Evolutionary conservation across 2,888 invertebrate species (phyloP).

Genomic region (Zygogramma bicolorata): DNA sequence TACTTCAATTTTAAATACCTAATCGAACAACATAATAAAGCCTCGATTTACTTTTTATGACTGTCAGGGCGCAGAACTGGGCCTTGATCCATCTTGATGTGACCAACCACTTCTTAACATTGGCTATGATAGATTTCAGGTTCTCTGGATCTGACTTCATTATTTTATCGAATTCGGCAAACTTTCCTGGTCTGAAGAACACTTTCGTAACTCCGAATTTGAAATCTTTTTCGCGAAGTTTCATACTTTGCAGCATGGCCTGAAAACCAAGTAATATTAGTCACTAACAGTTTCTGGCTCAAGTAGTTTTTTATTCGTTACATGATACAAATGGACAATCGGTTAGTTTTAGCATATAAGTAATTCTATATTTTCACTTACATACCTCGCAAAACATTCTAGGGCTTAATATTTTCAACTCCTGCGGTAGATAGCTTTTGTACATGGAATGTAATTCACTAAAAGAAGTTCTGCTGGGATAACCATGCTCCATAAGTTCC

Average conservation of each 20-base stretch:
- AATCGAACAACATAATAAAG: slow-evolving; percentile 16
- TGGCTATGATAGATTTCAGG: slow-evolving; percentile 84
- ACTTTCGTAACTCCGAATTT: slow-evolving; percentile 97
- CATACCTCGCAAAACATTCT: slow-evolving; percentile 92
- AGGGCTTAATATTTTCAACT: slow-evolving; percentile 83
- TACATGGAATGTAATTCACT: slow-evolving; percentile 92
- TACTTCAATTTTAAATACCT: slow-evolving; percentile 18
- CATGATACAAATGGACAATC: no score
- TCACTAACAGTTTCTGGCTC: no score
- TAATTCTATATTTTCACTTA: neutral
- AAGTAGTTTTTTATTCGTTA: neutral
- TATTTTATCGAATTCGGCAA: slow-evolving; percentile 96
- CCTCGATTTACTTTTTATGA: slow-evolving; percentile 86
- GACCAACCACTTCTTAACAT: slow-evolving; percentile 92
- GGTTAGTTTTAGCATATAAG: no score
- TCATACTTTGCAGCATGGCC: slow-evolving; percentile 94
- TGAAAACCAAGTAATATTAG: no score
- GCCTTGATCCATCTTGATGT: slow-evolving; percentile 94
- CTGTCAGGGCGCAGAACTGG: slow-evolving; percentile 91
- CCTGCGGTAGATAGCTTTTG: slow-evolving; percentile 84
- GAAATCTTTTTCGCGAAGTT: slow-evolving; percentile 92
- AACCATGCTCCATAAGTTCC: slow-evolving; percentile 97
- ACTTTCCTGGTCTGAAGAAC: slow-evolving; percentile 98
- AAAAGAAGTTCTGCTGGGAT: slow-evolving; percentile 92
- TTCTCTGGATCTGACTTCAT: slow-evolving; percentile 97